Percentiles rank a stretch among this genome's conserved stretches.
phyloP scores from a whole-genome alignment of 2,888 invertebrate genomes.

The Diachrysia chrysitis region DNA sequence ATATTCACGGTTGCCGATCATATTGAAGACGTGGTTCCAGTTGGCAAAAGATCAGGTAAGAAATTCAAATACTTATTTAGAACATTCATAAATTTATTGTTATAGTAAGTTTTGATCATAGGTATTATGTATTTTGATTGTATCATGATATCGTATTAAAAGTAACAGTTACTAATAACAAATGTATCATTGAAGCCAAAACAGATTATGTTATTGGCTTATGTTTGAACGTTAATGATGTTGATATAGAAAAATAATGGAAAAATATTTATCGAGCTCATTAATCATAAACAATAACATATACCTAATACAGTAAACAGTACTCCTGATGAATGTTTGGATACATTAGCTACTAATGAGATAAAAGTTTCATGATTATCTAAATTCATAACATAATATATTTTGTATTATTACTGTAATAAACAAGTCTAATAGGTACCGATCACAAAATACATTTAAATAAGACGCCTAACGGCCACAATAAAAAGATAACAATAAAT shows the following conservation, averaged over 20 bases:
- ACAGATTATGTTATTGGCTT: slow-evolving; percentile 6
- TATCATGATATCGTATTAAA: background rate
- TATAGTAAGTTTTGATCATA: background rate
- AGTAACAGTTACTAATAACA: background rate
- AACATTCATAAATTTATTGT: background rate
- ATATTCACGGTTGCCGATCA: slow-evolving; percentile 94
- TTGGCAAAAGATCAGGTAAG: slow-evolving; percentile 96
- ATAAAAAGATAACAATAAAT: slow-evolving; percentile 4
- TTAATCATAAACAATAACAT: slow-evolving; percentile 25
- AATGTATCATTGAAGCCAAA: slow-evolving; percentile 19
- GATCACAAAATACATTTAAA: background rate
- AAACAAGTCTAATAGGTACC: slow-evolving; percentile 1
- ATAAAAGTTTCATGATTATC: background rate
- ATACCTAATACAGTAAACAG: slow-evolving; percentile 11
- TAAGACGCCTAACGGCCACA: background rate
- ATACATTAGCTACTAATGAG: background rate
- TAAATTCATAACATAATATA: background rate
- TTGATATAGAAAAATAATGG: slow-evolving; percentile 32
- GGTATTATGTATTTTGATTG: background rate
- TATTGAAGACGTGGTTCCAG: slow-evolving; percentile 98
- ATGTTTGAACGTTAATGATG: slow-evolving; percentile 33
- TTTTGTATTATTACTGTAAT: background rate
- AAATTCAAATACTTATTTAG: slow-evolving; percentile 13
- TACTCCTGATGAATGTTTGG: background rate
- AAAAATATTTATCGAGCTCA: slow-evolving; percentile 10